Evolutionary conservation across 2,113 vertebrate species (phyloP), one percentile per base, ranked within the genome.

Genomic region (Ranitomeya variabilis): DNA sequence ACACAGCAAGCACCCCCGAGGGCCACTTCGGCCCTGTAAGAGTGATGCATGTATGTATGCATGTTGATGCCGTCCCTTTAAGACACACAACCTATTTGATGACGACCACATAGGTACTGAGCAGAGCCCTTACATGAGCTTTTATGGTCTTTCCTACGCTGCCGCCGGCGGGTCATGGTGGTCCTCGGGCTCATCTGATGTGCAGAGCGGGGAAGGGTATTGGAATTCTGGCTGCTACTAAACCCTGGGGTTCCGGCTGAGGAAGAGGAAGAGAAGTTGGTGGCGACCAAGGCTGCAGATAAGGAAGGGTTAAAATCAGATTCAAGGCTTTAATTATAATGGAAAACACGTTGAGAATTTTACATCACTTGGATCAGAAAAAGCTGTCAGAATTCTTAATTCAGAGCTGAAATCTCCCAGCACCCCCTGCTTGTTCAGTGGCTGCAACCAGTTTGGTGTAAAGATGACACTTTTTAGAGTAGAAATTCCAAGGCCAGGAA

Each of bases 261-360:
- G 0, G 97, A 97, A 92, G 96, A 96, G 64, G 97, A 97, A 0
- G 97, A 97, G 92, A 97, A 97, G 93, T 95, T 97, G 91, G 96
- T 96, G 26, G 97, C 96, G 90, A 97, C 96, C 93, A 96, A 92
- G 90, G 97, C 98, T 98, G 92, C 83, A 90, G 93, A 91, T 62
- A 18, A 51, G 54, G 6, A 69, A 26, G 7, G 51, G 8, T 81
- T 59, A 71, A 45, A 23, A 78, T 57, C 9, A 57, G 9, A 62
- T 9, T 9, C 5, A 23, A 69, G 12, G 5, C 11, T 67, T 57
- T 67, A 3, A 67, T 23, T 67, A n/a, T 4, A 6, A 64, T 21
- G 13, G 0, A 31, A 31, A 26, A 71, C 14, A 26, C 14, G 14
- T 26, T 2, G 9, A 16, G 31, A 26, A 11, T 19, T 62, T 64